Evolutionary conservation across 2,888 invertebrate species (phyloP), one percentile per base, ranked within the genome.

Genomic region (Callyntrura sp.): DNA sequence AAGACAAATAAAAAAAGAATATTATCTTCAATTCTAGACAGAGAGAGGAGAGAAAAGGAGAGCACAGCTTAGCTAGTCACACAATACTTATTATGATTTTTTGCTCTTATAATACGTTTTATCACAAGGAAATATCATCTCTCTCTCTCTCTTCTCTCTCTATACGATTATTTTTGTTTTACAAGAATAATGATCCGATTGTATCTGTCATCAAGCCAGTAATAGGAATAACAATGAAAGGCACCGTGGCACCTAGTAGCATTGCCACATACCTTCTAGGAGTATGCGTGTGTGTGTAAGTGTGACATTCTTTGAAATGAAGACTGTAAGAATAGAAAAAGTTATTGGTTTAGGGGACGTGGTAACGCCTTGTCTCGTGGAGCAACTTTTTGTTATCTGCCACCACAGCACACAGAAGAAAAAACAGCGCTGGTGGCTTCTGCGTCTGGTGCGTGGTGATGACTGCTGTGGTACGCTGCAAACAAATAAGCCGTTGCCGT

Each of bases 131-230:
- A 48, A 45, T 48, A 73, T 14, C n/a, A 8, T 20, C 35, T 35
- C n/a, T n/a, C n/a, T n/a, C n/a, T n/a, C n/a, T n/a, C n/a, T n/a
- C n/a, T n/a, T n/a, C n/a, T n/a, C n/a, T n/a, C 35, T 35, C 35
- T n/a, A 68, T 68, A 35, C 43, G 17, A 68, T 68, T 2, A 35
- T 68, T 43, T 68, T 57, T 79, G 57, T 57, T 79, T 57, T 23
- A n/a, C 17, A 43, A 28, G 4, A n/a, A 23, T 60, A 79, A 60
- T 60, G 79, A 79, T 79, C 25, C 76, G 76, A 76, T 55, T 76
- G 23, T 76, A 79, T 79, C 79, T 79, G 79, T 79, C 79, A 79
- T 43, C 79, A 60, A 35, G 57, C 79, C 79, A 79, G 79, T 79
- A 79, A 57, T 79, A 57, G 79, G 17, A 79, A 57, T 79, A 79